Base-by-base conservation (phyloP, 2,113 vertebrate species). In the Rhea americana region DNA sequence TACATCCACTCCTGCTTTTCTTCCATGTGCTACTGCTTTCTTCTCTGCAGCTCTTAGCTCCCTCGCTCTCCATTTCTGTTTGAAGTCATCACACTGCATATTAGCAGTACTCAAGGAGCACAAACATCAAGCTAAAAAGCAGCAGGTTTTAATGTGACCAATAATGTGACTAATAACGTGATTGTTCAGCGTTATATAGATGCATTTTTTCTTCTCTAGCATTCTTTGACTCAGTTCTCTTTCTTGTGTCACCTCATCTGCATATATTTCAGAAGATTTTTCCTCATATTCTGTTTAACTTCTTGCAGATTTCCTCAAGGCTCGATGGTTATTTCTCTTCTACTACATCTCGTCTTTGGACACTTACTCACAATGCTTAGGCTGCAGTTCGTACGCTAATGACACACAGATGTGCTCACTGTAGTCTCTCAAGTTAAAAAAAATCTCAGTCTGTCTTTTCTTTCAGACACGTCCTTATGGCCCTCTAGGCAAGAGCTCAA, bases 221-320 rank as follows among this genome's bases (percentile, higher is more conserved):
- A n/a, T 62, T 76, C 63, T 70, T 75, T 80, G 50, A 73, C 63
- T 61, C 3, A 0, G 16, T 77, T 87, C 79, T 90, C 58, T 86
- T 73, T 47, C 74, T 79, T 4, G 55, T 26, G 7, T 86, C 90
- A 82, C 0, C 1, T 61, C 37, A 95, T 78, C 88, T 91, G 41
- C 73, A 56, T 30, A 1, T 22, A 88, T 86, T 93, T 75, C 68
- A 47, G 48, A 89, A 21, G 63, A 86, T 90, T 85, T 56, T 50
- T 85, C 59, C 65, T 95, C 92, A 75, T 59, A 78, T 25, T 5
- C 53, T 25, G 28, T 41, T 75, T 83, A 95, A 94, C 61, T 84
- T 93, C 8, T 71, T 82, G 85, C 88, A 94, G 47, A 91, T 84
- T 91, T 93, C 61, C 85, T 85, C 35, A 61, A 88, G 73, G 61